Conservation (phyloP, 2,113 vertebrate species). For the Nycticryphes semicollaris region DNA sequence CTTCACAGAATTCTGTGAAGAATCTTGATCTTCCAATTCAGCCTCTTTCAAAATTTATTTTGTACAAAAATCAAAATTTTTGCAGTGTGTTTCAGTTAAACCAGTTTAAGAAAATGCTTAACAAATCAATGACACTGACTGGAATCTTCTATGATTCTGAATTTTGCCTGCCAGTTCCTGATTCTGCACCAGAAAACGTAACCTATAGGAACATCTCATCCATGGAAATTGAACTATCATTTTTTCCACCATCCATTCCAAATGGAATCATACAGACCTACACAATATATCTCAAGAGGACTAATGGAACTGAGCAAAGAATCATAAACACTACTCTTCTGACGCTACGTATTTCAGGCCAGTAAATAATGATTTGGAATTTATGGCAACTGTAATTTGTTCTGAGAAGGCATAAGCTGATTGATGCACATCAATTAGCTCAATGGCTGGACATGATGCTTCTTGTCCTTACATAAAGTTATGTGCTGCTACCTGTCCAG, state of each 20-base stretch:
- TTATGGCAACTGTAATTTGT: neutral
- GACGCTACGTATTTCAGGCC: constrained; percentile 70
- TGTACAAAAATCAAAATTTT: neutral
- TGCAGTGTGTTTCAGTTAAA: neutral
- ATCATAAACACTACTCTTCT: constrained; percentile 70
- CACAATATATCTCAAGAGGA: constrained; percentile 75
- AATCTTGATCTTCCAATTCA: neutral
- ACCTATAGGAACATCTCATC: constrained; percentile 80
- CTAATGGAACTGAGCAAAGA: constrained; percentile 67
- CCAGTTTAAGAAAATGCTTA: neutral
- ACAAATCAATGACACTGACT: neutral
- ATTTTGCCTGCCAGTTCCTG: constrained; percentile 72
- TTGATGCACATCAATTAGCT: neutral
- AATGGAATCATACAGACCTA: constrained; percentile 80
- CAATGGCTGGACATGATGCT: neutral
- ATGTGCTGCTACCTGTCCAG: neutral
- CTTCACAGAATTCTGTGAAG: neutral
- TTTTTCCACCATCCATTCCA: constrained; percentile 72
- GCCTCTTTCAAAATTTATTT: neutral
- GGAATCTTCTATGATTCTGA: neutral
- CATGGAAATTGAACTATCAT: constrained; percentile 76
- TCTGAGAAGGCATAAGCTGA: neutral
- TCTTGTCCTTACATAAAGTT: neutral
- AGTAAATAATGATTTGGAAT: constrained; percentile 4
- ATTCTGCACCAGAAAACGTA: constrained; percentile 78